Percentiles rank a stretch among this genome's conserved stretches.
Conservation (phyloP, 2,113 vertebrate species). For the Aptenodytes patagonicus region DNA sequence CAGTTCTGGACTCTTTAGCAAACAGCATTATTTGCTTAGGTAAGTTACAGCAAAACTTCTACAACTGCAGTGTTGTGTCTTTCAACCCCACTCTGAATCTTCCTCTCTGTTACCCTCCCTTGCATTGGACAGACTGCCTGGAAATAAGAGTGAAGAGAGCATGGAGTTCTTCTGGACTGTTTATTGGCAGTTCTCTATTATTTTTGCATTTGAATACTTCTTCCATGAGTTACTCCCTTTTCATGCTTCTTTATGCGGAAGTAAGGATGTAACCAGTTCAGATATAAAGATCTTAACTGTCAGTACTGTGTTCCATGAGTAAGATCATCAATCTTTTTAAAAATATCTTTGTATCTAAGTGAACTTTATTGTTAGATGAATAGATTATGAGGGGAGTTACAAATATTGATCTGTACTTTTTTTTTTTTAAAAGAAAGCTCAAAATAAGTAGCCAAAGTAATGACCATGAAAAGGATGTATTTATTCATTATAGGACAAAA, state of each 20-base stretch:
- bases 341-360: not conserved
- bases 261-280: not conserved
- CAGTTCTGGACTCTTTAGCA: not conserved
- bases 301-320: not conserved
- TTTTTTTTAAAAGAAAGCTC: not conserved
- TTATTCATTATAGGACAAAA: not conserved
- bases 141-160: not conserved
- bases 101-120: not conserved
- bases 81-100: not conserved
- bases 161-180: not conserved
- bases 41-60: not conserved
- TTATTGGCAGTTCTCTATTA: not conserved
- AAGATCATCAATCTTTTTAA: not conserved
- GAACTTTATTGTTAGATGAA: not conserved
- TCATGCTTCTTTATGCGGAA: not conserved
- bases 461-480: not conserved
- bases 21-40: not conserved
- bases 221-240: not conserved
- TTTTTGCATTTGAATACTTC: not conserved
- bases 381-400: not conserved
- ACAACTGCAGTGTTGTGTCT: not conserved
- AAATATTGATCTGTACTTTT: not conserved
- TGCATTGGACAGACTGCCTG: not conserved
- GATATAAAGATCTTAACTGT: not conserved
- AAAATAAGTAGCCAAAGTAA: not conserved